Percentiles rank a stretch among this genome's conserved stretches.
These are phyloP conservation scores for Listronotus bonariensis DNA, from an alignment of 1,140 invertebrate genomes.

Conservation along the genomic window DNA sequence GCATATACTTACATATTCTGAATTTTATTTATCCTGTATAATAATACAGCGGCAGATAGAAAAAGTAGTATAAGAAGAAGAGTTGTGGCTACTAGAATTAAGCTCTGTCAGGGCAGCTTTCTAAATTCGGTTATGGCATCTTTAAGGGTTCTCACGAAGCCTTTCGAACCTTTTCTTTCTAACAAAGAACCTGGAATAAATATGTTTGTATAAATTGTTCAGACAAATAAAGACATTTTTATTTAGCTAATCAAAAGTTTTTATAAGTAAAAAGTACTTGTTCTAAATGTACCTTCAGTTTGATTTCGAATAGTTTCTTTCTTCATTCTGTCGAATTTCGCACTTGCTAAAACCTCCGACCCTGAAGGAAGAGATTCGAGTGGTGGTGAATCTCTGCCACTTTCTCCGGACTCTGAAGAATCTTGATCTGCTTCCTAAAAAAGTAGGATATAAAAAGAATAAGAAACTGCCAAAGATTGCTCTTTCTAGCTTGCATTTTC, in stretches of 20 bases:
- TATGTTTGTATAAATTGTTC: no score
- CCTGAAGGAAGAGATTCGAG: constrained; percentile 20
- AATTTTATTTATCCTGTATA: constrained; percentile 58
- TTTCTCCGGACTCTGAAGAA: constrained; percentile 46
- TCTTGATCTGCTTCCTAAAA: constrained; percentile 44
- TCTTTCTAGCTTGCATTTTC: no score
- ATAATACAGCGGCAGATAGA: constrained; percentile 56
- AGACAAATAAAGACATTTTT: no score
- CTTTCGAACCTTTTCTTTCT: constrained; percentile 36
- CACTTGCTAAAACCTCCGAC: constrained; percentile 18
- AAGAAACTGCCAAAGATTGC: no score
- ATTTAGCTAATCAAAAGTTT: no score
- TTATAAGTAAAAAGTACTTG: no score
- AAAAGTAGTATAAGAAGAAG: constrained; percentile 57
- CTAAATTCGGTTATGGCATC: constrained; percentile 41
- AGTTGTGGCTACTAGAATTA: constrained; percentile 56
- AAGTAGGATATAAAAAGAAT: no score
- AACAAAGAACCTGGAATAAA: constrained; percentile 14
- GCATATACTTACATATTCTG: constrained; percentile 51
- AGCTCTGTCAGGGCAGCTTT: constrained; percentile 48
- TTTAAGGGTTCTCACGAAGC: constrained; percentile 37
- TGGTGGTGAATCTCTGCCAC: constrained; percentile 44
- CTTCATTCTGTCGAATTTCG: constrained; percentile 35
- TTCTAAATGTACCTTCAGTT: constrained; percentile 24
- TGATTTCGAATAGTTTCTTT: constrained; percentile 33